A percentile compares a stretch with the other conserved stretches of the same genome.
Conservation (phyloP, 1,140 invertebrate genomes). For the Mamestra configurata region DNA sequence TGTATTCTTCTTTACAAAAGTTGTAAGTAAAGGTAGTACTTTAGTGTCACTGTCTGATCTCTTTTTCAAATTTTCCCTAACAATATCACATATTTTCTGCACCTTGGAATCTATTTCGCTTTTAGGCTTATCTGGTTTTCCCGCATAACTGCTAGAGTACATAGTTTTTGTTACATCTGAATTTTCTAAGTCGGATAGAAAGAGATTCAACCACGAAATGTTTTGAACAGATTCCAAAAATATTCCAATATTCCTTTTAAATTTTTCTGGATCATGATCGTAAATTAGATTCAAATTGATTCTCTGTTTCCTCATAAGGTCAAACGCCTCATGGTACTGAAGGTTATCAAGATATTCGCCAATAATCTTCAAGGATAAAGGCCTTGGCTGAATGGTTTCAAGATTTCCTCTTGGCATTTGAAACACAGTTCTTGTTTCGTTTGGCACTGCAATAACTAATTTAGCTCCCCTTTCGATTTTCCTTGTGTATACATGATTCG, state of each 20-base stretch:
- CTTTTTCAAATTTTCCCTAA: constrained; percentile 88
- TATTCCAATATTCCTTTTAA: constrained; percentile 88
- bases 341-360: constrained; percentile 89
- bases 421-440: constrained; percentile 92
- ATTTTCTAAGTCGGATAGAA: constrained; percentile 91
- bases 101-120: constrained; percentile 77
- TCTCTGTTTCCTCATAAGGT: constrained; percentile 94
- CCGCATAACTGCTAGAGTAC: constrained; percentile 89
- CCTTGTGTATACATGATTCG: constrained; percentile 86
- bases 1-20: constrained; percentile 91
- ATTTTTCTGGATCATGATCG: constrained; percentile 93
- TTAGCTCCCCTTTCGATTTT: constrained; percentile 94
- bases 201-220: constrained; percentile 91
- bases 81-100: constrained; percentile 87
- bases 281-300: constrained; percentile 97
- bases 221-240: constrained; percentile 91
- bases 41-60: constrained; percentile 83
- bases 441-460: constrained; percentile 91
- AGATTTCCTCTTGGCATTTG: constrained; percentile 98
- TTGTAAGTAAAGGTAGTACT: constrained; percentile 92
- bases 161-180: constrained; percentile 90
- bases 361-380: constrained; percentile 92
- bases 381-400: constrained; percentile 95
- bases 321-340: constrained; percentile 91
- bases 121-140: constrained; percentile 61